Evolutionary conservation across 2,113 vertebrate genomes (phyloP).

Genomic region (Excalfactoria chinensis): DNA sequence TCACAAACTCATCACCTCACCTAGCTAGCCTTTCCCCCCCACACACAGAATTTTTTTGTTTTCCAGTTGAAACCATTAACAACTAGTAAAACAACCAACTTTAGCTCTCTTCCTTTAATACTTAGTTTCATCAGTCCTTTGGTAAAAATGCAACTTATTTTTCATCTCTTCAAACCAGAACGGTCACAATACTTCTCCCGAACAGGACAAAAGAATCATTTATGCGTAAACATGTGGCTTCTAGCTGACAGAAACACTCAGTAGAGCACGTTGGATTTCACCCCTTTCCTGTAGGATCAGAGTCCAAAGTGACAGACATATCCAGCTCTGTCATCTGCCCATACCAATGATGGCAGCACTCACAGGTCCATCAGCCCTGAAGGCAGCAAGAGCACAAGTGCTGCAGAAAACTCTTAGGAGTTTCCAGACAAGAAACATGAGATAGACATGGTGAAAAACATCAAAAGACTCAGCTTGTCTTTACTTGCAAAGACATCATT

Average conservation of each 20-base stretch:
- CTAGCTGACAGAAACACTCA: neutral
- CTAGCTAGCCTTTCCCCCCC: neutral
- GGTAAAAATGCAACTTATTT: neutral
- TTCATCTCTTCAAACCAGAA: neutral
- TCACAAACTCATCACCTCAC: neutral
- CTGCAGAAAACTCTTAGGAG: neutral
- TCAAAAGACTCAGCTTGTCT: neutral
- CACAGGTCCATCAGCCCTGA: neutral
- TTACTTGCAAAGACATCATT: neutral
- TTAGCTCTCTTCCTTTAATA: neutral
- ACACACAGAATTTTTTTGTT: neutral
- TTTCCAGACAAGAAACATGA: neutral
- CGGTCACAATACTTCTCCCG: neutral
- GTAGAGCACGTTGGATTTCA: neutral
- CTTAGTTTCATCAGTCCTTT: neutral
- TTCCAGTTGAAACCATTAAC: accelerated
- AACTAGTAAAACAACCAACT: neutral
- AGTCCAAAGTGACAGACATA: neutral
- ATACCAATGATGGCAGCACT: no score
- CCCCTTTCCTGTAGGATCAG: neutral
- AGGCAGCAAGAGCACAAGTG: neutral
- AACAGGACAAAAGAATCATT: neutral
- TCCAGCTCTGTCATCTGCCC: neutral
- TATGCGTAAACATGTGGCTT: neutral
- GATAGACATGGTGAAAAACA: neutral